A percentile compares a stretch with the other conserved stretches of the same genome.
Conservation (phyloP, 2,888 invertebrate genomes). For the Drosophila mettleri region DNA sequence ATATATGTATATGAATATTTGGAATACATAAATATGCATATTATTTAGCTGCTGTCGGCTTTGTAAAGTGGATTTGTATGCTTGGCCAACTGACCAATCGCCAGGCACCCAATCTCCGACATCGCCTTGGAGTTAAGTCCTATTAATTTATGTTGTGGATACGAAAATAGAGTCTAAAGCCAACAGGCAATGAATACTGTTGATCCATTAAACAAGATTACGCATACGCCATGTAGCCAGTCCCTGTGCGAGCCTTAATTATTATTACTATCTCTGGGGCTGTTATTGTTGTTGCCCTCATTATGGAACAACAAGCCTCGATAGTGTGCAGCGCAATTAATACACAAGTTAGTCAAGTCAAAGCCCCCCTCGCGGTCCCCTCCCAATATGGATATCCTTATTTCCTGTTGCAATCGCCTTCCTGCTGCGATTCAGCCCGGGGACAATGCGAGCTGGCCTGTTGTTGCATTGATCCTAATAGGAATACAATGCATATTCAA, state of each 20-base stretch:
- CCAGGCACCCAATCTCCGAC: neutral
- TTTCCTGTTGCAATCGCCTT: conserved; percentile 56
- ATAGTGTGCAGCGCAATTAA: conserved; percentile 65
- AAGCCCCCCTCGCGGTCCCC: conserved; percentile 28
- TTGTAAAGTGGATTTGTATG: conserved; percentile 60
- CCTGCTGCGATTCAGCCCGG: conserved; percentile 11
- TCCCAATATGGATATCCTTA: conserved; percentile 21
- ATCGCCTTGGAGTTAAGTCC: conserved; percentile 21
- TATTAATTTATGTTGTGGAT: conserved; percentile 68
- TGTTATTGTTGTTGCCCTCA: conserved; percentile 17
- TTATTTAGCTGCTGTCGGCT: conserved; percentile 59
- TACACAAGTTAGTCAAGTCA: conserved; percentile 58
- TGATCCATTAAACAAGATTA: conserved; percentile 72
- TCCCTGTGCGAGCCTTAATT: conserved; percentile 10
- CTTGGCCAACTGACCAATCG: conserved; percentile 44
- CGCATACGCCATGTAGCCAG: conserved; percentile 54
- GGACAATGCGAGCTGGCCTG: conserved; percentile 15
- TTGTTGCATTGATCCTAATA: conserved; percentile 23
- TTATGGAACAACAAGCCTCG: conserved; percentile 36
- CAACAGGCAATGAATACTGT: conserved; percentile 45
- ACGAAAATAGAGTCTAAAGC: conserved; percentile 53
- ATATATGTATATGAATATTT: conserved; percentile 71
- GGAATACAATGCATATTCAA: conserved; percentile 29
- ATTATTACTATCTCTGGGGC: conserved; percentile 15
- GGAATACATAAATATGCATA: conserved; percentile 67